phyloP scores from a whole-genome alignment of 1,140 invertebrate genomes.

The Drosophila santomea region DNA sequence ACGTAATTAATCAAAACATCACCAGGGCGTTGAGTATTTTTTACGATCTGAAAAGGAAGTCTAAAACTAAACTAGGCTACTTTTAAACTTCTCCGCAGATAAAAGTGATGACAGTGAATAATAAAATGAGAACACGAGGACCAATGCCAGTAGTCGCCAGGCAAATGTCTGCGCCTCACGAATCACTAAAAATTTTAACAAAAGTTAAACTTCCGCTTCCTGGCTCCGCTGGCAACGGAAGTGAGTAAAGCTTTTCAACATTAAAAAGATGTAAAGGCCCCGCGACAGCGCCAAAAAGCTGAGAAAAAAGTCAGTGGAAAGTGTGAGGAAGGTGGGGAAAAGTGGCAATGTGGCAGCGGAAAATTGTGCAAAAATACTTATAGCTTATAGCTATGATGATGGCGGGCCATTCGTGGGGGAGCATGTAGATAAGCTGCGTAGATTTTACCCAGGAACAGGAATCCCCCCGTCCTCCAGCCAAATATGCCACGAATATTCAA shows the following conservation, averaged over 20 bases:
- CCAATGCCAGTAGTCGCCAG: slow-evolving; percentile 2
- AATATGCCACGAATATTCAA: slow-evolving; percentile 79
- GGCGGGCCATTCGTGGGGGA: slow-evolving; percentile 31
- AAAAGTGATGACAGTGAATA: slow-evolving; percentile 13
- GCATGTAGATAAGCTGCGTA: slow-evolving; percentile 75
- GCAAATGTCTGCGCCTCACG: slow-evolving; percentile 67
- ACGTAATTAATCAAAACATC: not conserved
- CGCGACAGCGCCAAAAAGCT: slow-evolving; percentile 62
- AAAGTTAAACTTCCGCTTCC: slow-evolving; percentile 83
- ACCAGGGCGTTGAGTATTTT: slow-evolving; percentile 2
- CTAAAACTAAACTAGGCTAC: not conserved
- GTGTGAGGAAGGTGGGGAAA: not conserved
- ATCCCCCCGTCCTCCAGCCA: slow-evolving; percentile 8
- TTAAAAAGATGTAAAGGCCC: slow-evolving; percentile 80
- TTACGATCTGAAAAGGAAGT: not conserved
- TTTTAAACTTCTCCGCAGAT: slow-evolving; percentile 4
- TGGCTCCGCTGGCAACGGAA: slow-evolving; percentile 68
- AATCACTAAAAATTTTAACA: slow-evolving; percentile 82
- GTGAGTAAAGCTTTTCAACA: slow-evolving; percentile 82
- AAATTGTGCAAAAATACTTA: slow-evolving; percentile 74
- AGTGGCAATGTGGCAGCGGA: slow-evolving; percentile 32
- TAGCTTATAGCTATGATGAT: slow-evolving; percentile 49
- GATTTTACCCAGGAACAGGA: slow-evolving; percentile 56
- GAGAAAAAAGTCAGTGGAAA: slow-evolving; percentile 9
- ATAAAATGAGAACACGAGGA: slow-evolving; percentile 1